A percentile compares a stretch with the other conserved stretches of the same genome.
Evolutionary conservation across 2,888 invertebrate species (phyloP).

Genomic region (Drosophila paranaensis): DNA sequence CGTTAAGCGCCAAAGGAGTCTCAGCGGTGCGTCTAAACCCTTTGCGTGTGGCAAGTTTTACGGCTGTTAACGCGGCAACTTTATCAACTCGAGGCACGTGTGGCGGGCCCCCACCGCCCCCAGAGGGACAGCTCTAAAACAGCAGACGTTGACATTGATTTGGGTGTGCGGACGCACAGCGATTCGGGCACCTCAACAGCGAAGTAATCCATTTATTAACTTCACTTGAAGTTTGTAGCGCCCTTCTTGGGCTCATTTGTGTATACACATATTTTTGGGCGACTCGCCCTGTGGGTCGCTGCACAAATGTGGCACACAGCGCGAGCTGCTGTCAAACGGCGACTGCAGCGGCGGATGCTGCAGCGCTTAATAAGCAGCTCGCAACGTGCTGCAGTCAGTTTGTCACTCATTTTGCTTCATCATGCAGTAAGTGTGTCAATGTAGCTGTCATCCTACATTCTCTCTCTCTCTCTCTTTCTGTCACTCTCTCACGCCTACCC

Average conservation of each 20-base stretch:
- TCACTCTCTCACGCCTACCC: neutral
- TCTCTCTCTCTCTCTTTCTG: neutral
- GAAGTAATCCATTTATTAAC: constrained; percentile 77
- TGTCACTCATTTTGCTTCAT: constrained; percentile 81
- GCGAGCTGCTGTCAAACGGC: constrained; percentile 13
- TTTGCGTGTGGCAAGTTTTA: constrained; percentile 66
- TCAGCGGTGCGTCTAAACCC: constrained; percentile 64
- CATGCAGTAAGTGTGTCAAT: constrained; percentile 81
- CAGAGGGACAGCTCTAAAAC: constrained; percentile 11
- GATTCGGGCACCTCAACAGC: constrained; percentile 18
- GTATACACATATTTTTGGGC: constrained; percentile 19
- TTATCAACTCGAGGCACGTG: constrained; percentile 69
- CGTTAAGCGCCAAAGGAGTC: constrained; percentile 39
- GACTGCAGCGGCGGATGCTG: constrained; percentile 31
- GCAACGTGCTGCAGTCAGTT: constrained; percentile 75
- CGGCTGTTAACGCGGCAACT: constrained; percentile 76
- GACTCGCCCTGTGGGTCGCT: constrained; percentile 45
- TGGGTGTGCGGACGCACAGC: constrained; percentile 54
- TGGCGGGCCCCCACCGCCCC: constrained; percentile 15
- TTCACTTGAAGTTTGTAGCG: constrained; percentile 66
- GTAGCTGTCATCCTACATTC: constrained; percentile 52
- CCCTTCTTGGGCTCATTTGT: constrained; percentile 45
- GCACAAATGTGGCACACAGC: constrained; percentile 49
- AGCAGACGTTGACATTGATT: constrained; percentile 72
- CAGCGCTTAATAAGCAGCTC: constrained; percentile 76